Evolutionary conservation across 2,113 vertebrate genomes (phyloP).

Genomic region (Deroptyus accipitrinus): DNA sequence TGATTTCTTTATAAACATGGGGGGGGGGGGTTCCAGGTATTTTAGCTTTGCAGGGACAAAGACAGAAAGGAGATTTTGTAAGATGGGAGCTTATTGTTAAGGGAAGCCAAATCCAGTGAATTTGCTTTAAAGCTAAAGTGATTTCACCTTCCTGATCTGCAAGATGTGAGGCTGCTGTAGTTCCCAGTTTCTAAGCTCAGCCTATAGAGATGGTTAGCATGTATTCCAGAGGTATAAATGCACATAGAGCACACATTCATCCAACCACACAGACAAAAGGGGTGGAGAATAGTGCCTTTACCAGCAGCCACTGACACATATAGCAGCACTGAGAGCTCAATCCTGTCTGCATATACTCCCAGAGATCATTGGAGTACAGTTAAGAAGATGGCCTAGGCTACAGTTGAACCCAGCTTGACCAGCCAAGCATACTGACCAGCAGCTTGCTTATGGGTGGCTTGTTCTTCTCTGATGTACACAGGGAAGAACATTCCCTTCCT

Average conservation of each 20-base stretch:
- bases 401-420: neutral
- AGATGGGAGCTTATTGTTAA: neutral
- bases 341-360: rapidly evolving
- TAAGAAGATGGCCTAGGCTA: neutral
- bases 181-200: neutral
- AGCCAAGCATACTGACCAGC: neutral
- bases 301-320: neutral
- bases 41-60: neutral
- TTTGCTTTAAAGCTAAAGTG: neutral
- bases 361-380: neutral
- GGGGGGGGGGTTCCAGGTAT: neutral
- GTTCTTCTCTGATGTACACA: neutral
- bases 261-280: neutral
- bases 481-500: neutral
- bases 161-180: neutral
- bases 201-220: neutral
- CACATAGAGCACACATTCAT: neutral
- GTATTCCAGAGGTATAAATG: neutral
- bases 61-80: neutral
- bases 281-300: neutral
- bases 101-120: neutral
- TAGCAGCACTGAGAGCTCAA: neutral
- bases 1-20: neutral
- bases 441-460: neutral
- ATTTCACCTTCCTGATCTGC: neutral